phyloP scores from a whole-genome alignment of 2,888 invertebrate species.

The Agonum fuliginosum region DNA sequence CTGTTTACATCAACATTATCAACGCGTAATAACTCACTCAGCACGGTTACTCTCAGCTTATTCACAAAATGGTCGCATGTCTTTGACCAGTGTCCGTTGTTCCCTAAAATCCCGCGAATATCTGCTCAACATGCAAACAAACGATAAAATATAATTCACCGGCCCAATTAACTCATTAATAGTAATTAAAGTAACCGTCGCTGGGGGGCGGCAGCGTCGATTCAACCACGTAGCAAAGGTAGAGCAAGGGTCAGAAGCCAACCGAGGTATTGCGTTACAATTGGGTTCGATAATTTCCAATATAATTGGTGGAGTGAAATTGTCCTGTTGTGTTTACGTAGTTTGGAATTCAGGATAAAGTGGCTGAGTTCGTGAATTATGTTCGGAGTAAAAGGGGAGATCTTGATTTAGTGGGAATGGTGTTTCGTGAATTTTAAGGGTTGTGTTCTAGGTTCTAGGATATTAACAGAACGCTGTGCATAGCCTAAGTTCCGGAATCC shows the following conservation, averaged over 20 bases:
- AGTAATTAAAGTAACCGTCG: slow-evolving; percentile 53
- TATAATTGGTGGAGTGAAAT: slow-evolving; percentile 15
- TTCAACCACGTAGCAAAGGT: background rate
- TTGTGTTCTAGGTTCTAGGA: too few relatives aligned
- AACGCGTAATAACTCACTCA: slow-evolving; percentile 30
- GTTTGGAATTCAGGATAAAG: too few relatives aligned
- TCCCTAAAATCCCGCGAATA: slow-evolving; percentile 19
- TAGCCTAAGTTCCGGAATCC: too few relatives aligned
- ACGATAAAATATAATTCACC: slow-evolving; percentile 55
- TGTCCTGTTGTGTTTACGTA: background rate
- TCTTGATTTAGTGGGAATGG: too few relatives aligned
- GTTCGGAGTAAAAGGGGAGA: too few relatives aligned
- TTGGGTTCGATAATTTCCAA: slow-evolving; percentile 47
- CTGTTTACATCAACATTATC: slow-evolving; percentile 29
- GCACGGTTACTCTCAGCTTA: too few relatives aligned
- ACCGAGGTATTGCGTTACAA: slow-evolving; percentile 47
- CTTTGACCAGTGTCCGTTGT: slow-evolving; percentile 38
- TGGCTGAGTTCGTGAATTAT: too few relatives aligned
- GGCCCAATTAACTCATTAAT: slow-evolving; percentile 56
- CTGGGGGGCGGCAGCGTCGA: slow-evolving; percentile 17
- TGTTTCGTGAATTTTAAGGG: too few relatives aligned
- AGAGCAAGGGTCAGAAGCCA: background rate
- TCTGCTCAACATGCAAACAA: slow-evolving; percentile 43
- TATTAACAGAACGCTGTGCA: too few relatives aligned
- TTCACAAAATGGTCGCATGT: slow-evolving; percentile 45